phyloP scores from a whole-genome alignment of 2,797 vertebrate species.

The Neopelma chrysocephalum region DNA sequence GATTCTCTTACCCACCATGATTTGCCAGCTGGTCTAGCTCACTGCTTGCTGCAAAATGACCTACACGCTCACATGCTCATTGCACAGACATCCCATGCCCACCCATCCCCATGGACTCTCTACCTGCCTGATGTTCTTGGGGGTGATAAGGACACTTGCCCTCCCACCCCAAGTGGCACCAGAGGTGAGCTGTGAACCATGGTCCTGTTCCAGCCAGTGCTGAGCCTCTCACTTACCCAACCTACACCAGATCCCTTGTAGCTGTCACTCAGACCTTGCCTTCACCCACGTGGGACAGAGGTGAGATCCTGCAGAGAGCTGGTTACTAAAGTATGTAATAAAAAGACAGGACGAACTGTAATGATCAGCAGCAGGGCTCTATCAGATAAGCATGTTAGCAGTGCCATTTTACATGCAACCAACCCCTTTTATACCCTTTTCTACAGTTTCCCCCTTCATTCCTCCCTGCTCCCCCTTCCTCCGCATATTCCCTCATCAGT shows the following conservation, averaged over 20 bases:
- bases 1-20: accelerated
- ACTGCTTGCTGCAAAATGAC: background rate
- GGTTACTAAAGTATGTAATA: background rate
- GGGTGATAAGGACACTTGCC: background rate
- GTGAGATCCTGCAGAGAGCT: background rate
- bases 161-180: accelerated
- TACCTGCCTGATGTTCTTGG: too few relatives aligned
- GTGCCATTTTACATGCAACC: background rate
- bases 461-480: background rate
- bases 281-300: too few relatives aligned
- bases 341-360: background rate
- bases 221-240: background rate
- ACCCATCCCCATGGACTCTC: accelerated
- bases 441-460: background rate
- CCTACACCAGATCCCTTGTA: background rate
- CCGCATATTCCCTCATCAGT: background rate
- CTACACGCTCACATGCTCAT: accelerated
- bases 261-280: background rate
- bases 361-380: background rate
- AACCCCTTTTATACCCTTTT: background rate
- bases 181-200: accelerated
- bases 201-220: background rate
- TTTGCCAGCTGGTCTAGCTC: background rate
- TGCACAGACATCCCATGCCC: background rate
- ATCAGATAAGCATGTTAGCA: background rate